Percentiles rank a stretch among this genome's conserved stretches.
Conservation (phyloP, 37 sponge, comb jelly and placozoan species). For the Tethya wilhelma region DNA sequence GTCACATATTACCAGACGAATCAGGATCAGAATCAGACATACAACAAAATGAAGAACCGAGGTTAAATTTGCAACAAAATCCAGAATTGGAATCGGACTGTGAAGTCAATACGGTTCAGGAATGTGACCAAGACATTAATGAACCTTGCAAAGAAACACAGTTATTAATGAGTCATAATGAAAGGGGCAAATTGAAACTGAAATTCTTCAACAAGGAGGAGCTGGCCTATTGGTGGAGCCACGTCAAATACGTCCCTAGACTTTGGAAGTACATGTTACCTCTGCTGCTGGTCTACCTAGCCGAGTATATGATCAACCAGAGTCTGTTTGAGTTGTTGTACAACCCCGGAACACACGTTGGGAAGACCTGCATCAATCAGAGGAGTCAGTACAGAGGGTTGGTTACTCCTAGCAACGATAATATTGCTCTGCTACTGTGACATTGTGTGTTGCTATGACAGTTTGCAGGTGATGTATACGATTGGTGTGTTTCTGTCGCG, state of each 20-base stretch:
- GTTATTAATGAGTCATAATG: no score
- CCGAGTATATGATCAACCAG: constrained; percentile 95
- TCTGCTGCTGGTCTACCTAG: constrained; percentile 81
- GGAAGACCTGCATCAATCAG: constrained; percentile 66
- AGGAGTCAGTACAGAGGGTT: constrained; percentile 75
- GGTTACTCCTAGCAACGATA: constrained; percentile 9
- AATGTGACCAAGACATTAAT: no score
- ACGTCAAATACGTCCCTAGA: constrained; percentile 45
- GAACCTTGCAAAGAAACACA: no score
- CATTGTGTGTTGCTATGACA: no score
- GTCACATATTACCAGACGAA: no score
- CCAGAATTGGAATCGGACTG: no score
- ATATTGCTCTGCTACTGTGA: neutral
- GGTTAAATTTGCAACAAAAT: no score
- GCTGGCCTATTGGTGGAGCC: neutral
- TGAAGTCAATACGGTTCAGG: no score
- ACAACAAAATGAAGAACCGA: no score
- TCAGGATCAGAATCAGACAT: no score
- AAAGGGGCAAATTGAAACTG: no score
- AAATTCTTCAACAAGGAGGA: constrained; percentile 28
- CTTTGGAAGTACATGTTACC: constrained; percentile 85
- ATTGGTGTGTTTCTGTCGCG: constrained; percentile 89
- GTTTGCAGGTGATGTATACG: constrained; percentile 94
- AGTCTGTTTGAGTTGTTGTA: constrained; percentile 82
- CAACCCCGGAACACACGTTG: constrained; percentile 52